phyloP scores from a whole-genome alignment of 2,888 invertebrate genomes.

The Punctoribates punctum region DNA sequence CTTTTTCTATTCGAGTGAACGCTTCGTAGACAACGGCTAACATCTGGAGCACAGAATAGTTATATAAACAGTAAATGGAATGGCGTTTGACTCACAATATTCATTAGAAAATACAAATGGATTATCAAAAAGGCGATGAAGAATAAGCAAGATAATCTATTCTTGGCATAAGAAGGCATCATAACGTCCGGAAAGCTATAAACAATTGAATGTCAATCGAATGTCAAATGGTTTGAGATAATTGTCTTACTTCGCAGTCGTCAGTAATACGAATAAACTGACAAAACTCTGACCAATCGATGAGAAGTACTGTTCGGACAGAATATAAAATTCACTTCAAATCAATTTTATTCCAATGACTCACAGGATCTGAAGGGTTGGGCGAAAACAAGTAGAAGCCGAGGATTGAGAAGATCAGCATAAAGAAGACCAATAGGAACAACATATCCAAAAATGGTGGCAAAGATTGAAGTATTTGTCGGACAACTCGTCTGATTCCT shows the following conservation, averaged over 20 bases:
- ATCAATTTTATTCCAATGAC: conserved; percentile 30
- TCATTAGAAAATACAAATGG: conserved; percentile 81
- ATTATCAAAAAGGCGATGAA: conserved; percentile 80
- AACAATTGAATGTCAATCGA: conserved; percentile 7
- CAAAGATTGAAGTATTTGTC: conserved; percentile 75
- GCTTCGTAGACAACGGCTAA: conserved; percentile 85
- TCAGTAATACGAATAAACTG: conserved; percentile 81
- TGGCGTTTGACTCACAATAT: conserved; percentile 57
- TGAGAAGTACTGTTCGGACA: conserved; percentile 61
- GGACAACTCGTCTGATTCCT: conserved; percentile 62
- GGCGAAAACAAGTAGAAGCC: conserved; percentile 74
- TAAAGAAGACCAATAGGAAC: conserved; percentile 75
- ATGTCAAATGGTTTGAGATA: conserved; percentile 48
- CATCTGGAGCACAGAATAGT: conserved; percentile 61
- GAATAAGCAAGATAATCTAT: conserved; percentile 77
- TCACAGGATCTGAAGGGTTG: conserved; percentile 63
- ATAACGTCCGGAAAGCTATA: conserved; percentile 82
- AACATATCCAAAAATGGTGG: conserved; percentile 86
- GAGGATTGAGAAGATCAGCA: conserved; percentile 73
- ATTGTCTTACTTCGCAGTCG: conserved; percentile 75
- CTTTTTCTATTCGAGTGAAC: conserved; percentile 77
- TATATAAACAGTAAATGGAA: neutral
- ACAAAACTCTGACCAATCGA: conserved; percentile 77
- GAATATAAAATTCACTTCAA: neutral
- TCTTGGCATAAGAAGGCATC: conserved; percentile 81